These are phyloP conservation scores for Oenanthe melanoleuca DNA, from an alignment of 2,113 vertebrate genomes.

Conservation along the genomic window DNA sequence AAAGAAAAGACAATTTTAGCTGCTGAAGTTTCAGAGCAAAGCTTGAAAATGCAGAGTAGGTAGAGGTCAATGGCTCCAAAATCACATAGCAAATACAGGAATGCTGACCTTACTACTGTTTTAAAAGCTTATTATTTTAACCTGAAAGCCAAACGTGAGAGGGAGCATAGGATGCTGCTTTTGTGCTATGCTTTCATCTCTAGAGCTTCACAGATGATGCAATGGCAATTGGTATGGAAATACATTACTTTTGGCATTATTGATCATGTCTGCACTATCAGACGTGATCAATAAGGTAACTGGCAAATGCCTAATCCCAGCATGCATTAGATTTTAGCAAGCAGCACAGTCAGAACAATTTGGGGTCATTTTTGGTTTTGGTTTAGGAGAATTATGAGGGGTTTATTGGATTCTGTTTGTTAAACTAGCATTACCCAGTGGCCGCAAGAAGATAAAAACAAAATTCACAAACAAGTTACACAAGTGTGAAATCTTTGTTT, in stretches of 20 bases:
- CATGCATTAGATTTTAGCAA: background rate
- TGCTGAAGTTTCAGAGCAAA: background rate
- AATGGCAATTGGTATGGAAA: background rate
- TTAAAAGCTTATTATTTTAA: background rate
- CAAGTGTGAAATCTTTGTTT: background rate
- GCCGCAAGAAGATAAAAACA: background rate
- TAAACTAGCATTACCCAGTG: background rate
- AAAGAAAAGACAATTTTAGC: background rate
- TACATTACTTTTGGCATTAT: background rate
- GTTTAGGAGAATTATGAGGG: background rate
- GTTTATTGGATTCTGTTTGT: background rate
- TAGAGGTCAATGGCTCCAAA: background rate
- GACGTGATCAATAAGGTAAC: slow-evolving; percentile 3
- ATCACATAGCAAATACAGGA: background rate
- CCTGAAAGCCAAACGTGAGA: background rate
- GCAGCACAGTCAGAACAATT: background rate
- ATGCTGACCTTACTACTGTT: background rate
- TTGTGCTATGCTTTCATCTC: background rate
- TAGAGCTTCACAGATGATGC: background rate
- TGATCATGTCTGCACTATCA: slow-evolving; percentile 15
- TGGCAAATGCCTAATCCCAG: background rate
- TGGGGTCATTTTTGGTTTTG: background rate
- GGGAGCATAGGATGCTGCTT: background rate
- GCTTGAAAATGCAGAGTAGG: background rate
- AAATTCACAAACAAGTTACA: background rate